Conservation (phyloP, 2,113 vertebrate genomes). For the Tylochromis polylepis region DNA sequence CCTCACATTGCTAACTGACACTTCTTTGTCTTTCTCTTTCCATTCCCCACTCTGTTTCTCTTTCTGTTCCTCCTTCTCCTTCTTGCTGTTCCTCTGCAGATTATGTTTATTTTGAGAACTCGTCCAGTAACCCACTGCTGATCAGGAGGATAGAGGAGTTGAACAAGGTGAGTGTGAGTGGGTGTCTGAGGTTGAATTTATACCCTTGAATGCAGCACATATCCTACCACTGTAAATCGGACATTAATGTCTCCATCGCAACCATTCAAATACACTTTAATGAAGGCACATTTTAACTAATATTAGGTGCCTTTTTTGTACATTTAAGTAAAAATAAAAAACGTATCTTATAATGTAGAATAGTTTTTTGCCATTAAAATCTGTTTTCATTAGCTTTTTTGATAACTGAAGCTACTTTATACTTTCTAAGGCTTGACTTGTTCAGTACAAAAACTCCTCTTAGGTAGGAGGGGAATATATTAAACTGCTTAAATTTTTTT, state of each 20-base stretch:
- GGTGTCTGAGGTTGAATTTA: background rate
- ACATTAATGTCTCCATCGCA: background rate
- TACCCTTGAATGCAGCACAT: background rate
- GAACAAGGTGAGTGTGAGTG: constrained; percentile 74
- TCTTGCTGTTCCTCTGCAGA: constrained; percentile 58
- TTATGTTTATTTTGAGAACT: constrained; percentile 85
- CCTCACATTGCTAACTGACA: constrained; percentile 7
- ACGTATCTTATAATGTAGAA: background rate
- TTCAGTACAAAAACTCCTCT: background rate
- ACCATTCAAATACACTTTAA: background rate
- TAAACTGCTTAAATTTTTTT: background rate
- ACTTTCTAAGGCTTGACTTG: background rate
- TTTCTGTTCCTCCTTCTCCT: background rate
- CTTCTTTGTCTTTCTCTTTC: background rate
- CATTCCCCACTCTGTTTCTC: background rate
- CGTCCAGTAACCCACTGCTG: constrained; percentile 82
- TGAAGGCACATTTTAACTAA: background rate
- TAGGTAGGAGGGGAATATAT: background rate
- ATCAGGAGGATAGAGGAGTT: constrained; percentile 83
- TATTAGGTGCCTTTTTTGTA: background rate
- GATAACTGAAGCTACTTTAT: background rate
- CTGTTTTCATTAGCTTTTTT: background rate
- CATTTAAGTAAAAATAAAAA: background rate
- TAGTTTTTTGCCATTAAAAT: background rate
- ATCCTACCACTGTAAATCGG: background rate